These are phyloP conservation scores for Artibeus lituratus DNA, from an alignment of 2,797 vertebrate species.

Conservation along the genomic window DNA sequence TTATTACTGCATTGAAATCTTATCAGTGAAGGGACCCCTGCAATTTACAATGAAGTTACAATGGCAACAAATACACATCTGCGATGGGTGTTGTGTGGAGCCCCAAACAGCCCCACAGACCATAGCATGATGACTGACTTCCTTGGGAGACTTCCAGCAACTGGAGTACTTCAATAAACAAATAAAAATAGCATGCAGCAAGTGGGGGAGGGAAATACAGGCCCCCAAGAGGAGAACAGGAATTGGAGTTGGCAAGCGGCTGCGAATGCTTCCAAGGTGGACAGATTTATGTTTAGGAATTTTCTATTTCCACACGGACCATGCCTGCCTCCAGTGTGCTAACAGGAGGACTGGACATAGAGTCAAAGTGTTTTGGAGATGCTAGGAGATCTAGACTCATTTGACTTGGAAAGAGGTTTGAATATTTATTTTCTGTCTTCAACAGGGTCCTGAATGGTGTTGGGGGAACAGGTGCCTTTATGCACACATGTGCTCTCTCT, in stretches of 20 bases:
- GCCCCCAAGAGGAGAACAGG: slow-evolving; percentile 32
- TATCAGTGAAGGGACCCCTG: background rate
- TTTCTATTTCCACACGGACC: slow-evolving; percentile 52
- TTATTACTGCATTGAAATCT: background rate
- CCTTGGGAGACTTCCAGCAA: slow-evolving; percentile 58
- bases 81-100: background rate
- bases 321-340: slow-evolving; percentile 10
- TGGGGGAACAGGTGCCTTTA: background rate
- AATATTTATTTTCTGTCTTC: slow-evolving; percentile 45
- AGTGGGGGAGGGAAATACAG: slow-evolving; percentile 43
- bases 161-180: slow-evolving; percentile 61
- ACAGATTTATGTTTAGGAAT: slow-evolving; percentile 54
- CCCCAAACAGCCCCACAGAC: background rate
- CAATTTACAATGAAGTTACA: background rate
- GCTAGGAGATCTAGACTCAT: slow-evolving; percentile 45
- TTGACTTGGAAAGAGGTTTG: slow-evolving; percentile 46
- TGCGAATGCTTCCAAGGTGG: slow-evolving; percentile 45
- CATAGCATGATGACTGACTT: slow-evolving; percentile 51
- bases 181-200: slow-evolving; percentile 49
- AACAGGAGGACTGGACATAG: background rate
- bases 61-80: background rate
- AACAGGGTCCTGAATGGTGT: background rate
- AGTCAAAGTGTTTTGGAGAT: slow-evolving; percentile 74
- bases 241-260: slow-evolving; percentile 55
- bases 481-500: background rate